A percentile compares a stretch with the other conserved stretches of the same genome.
Evolutionary conservation across 2,113 vertebrate genomes (phyloP).

Genomic region (Dasypus novemcinctus): DNA sequence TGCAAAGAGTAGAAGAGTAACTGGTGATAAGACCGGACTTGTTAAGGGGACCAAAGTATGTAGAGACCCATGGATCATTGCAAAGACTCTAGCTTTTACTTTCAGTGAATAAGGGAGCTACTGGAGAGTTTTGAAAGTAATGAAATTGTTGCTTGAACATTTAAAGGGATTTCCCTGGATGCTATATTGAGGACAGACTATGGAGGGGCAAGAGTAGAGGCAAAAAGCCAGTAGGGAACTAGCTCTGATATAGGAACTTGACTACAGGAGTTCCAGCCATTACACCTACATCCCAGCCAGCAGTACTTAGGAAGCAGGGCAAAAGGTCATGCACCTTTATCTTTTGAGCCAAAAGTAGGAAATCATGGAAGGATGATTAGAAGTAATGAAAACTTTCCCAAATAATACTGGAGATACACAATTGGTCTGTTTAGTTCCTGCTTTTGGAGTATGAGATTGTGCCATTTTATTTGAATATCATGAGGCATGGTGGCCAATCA

Average conservation of each 20-base stretch:
- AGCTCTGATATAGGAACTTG: background rate
- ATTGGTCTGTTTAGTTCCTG: background rate
- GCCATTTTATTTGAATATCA: background rate
- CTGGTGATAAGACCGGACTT: background rate
- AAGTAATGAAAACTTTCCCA: background rate
- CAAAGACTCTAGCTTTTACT: background rate
- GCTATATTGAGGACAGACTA: background rate
- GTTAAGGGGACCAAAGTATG: background rate
- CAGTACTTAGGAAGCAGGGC: background rate
- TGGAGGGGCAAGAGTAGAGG: background rate
- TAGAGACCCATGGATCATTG: background rate
- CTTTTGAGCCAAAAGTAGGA: background rate
- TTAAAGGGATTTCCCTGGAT: background rate
- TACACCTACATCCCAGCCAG: background rate
- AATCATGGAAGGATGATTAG: background rate
- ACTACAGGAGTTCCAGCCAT: background rate
- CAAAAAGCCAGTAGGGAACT: background rate
- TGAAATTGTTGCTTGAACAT: background rate
- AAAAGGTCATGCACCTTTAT: background rate
- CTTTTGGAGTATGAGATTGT: fast-evolving
- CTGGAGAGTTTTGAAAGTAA: background rate
- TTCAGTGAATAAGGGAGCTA: background rate
- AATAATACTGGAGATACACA: background rate
- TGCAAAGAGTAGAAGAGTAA: background rate
- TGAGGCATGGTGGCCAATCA: background rate